These are phyloP conservation scores for Dryomyza anilis DNA, from an alignment of 2,888 invertebrate genomes.

Conservation along the genomic window DNA sequence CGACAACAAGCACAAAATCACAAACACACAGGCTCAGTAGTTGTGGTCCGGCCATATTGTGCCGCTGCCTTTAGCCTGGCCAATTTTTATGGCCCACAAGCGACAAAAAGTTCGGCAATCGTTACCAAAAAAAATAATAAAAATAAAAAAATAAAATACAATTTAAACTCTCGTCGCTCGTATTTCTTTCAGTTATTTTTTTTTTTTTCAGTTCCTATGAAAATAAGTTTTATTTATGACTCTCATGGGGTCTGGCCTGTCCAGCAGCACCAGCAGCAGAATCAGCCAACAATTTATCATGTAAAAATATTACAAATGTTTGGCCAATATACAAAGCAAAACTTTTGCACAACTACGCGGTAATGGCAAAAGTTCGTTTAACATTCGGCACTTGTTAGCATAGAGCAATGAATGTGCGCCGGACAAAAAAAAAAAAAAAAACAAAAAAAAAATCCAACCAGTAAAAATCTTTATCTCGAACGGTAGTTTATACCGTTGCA, in stretches of 20 bases:
- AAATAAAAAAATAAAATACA: background rate
- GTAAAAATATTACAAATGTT: slow-evolving; percentile 22
- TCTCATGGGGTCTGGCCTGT: background rate
- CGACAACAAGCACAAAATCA: background rate
- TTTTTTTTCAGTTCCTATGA: slow-evolving; percentile 3
- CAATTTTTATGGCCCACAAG: slow-evolving; percentile 20
- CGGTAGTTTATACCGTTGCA: too few relatives aligned
- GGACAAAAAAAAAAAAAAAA: too few relatives aligned
- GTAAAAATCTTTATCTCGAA: too few relatives aligned
- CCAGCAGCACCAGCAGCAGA: too few relatives aligned
- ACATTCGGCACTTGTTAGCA: background rate
- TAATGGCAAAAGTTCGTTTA: slow-evolving; percentile 9
- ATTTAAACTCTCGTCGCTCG: slow-evolving; percentile 4
- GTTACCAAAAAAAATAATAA: too few relatives aligned
- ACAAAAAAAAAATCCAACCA: too few relatives aligned
- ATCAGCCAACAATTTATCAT: slow-evolving; percentile 26
- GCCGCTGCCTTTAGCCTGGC: slow-evolving; percentile 1
- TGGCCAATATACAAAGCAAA: slow-evolving; percentile 3
- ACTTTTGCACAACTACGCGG: background rate
- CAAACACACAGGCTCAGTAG: background rate
- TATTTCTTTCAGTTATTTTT: slow-evolving; percentile 8
- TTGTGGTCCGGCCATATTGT: slow-evolving; percentile 1
- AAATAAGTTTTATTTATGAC: slow-evolving; percentile 21
- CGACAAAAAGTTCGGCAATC: slow-evolving; percentile 13
- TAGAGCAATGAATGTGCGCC: background rate